These are phyloP conservation scores for Luperina testacea DNA, from an alignment of 2,888 invertebrate genomes.

Conservation along the genomic window DNA sequence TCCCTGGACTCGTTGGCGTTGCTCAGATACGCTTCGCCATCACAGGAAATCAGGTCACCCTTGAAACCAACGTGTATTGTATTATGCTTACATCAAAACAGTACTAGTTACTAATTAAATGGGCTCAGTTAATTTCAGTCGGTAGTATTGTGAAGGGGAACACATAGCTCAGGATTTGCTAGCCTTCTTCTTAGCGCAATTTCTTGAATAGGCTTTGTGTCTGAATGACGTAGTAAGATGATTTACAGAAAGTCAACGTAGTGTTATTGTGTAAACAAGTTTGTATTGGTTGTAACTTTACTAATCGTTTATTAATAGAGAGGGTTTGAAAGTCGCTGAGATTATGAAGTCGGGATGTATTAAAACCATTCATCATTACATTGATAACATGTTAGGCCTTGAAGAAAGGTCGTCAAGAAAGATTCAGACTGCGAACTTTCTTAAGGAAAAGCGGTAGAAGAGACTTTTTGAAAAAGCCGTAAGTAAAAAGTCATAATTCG, in stretches of 20 bases:
- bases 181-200: slow-evolving; percentile 38
- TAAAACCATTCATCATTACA: not conserved
- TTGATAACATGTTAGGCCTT: not conserved
- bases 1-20: too few species aligned
- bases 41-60: too few species aligned
- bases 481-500: too few species aligned
- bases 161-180: slow-evolving; percentile 23
- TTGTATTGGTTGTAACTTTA: too few species aligned
- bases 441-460: too few species aligned
- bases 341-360: not conserved
- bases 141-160: slow-evolving; percentile 8
- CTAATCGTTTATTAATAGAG: too few species aligned
- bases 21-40: not conserved
- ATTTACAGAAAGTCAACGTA: slow-evolving; percentile 16
- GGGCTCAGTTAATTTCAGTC: slow-evolving; percentile 14
- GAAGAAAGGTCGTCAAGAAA: not conserved
- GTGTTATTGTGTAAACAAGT: not conserved
- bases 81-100: not conserved
- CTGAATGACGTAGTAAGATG: not conserved
- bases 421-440: too few species aligned
- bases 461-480: too few species aligned
- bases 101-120: not conserved
- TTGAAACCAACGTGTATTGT: too few species aligned
- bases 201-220: slow-evolving; percentile 53
- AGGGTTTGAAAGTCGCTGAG: not conserved